Evolutionary conservation across 2,888 invertebrate species (phyloP).

Genomic region (Sarcophaga subvicina): DNA sequence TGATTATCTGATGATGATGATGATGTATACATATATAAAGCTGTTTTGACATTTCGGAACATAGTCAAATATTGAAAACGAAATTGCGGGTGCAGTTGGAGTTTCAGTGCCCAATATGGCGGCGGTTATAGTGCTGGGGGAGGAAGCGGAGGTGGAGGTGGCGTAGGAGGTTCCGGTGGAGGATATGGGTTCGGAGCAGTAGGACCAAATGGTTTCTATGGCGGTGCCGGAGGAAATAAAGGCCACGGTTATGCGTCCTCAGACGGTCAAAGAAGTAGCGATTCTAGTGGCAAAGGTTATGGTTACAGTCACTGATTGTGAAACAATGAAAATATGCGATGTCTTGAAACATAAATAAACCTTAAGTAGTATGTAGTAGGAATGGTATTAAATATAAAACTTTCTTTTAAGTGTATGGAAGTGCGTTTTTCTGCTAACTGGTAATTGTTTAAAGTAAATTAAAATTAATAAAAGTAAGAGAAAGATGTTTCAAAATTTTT

Average conservation of each 20-base stretch:
- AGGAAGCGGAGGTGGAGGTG: slow-evolving; percentile 14
- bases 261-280: slow-evolving; percentile 53
- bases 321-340: no score
- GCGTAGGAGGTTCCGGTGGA: slow-evolving; percentile 51
- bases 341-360: no score
- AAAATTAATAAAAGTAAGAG: no score
- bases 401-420: no score
- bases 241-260: slow-evolving; percentile 58
- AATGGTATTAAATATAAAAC: no score
- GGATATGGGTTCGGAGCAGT: slow-evolving; percentile 65
- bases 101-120: slow-evolving; percentile 34
- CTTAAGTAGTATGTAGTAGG: no score
- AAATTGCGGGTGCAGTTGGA: slow-evolving; percentile 9
- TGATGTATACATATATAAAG: slow-evolving; percentile 37
- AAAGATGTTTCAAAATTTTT: no score
- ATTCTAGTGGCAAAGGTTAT: slow-evolving; percentile 55
- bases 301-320: slow-evolving; percentile 47
- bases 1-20: slow-evolving; percentile 12
- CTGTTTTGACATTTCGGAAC: slow-evolving; percentile 10
- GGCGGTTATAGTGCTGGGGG: slow-evolving; percentile 24
- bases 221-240: slow-evolving; percentile 65
- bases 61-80: slow-evolving; percentile 29
- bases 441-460: no score
- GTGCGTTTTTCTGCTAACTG: no score
- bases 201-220: slow-evolving; percentile 58